These are phyloP conservation scores for Empis stercorea DNA, from an alignment of 2,888 invertebrate species.

Conservation along the genomic window DNA sequence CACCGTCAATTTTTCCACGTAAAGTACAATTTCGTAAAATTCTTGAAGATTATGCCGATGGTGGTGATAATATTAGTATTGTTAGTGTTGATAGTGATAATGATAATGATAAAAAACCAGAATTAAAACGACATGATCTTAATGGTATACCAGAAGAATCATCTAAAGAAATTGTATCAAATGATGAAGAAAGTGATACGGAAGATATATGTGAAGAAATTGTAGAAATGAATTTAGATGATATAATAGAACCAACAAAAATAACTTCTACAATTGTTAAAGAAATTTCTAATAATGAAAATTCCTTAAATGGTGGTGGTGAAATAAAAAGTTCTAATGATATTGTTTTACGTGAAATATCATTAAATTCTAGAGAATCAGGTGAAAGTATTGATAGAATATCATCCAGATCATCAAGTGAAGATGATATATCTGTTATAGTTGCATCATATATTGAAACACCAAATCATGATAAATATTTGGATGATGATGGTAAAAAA, in stretches of 20 bases:
- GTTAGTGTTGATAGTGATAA: not conserved
- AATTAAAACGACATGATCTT: not conserved
- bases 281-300: too few species aligned
- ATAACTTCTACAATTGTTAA: too few species aligned
- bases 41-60: conserved; percentile 31
- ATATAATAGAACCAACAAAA: not conserved
- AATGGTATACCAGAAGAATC: not conserved
- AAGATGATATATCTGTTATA: conserved; percentile 30
- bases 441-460: conserved; percentile 26
- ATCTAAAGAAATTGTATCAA: conserved; percentile 10
- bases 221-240: conserved; percentile 20
- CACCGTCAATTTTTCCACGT: not conserved
- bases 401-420: too few species aligned
- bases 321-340: too few species aligned
- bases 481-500: too few species aligned
- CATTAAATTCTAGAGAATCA: too few species aligned
- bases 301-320: too few species aligned
- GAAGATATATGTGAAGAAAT: conserved; percentile 34
- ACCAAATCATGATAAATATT: too few species aligned
- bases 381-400: too few species aligned
- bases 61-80: conserved; percentile 4
- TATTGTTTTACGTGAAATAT: too few species aligned
- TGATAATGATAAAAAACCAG: not conserved
- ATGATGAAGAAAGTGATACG: conserved; percentile 12
- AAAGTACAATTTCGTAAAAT: conserved; percentile 29